These are phyloP conservation scores for Drosophila kambysellisi DNA, from an alignment of 2,888 invertebrate genomes.

Conservation along the genomic window DNA sequence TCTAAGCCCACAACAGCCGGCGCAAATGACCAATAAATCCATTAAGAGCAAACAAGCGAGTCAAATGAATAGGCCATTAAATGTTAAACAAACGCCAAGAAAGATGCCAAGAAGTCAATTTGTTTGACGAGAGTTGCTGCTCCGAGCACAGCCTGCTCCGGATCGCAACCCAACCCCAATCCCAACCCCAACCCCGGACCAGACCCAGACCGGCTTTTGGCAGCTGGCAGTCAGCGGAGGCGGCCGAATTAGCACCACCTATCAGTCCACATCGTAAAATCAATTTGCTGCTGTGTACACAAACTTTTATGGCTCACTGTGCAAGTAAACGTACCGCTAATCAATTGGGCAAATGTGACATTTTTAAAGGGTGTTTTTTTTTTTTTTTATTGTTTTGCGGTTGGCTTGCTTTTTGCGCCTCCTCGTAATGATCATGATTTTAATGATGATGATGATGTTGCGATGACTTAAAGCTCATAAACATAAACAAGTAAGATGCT, in stretches of 20 bases:
- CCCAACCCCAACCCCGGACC: slow-evolving; percentile 14
- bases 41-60: slow-evolving; percentile 37
- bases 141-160: slow-evolving; percentile 13
- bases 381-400: slow-evolving; percentile 19
- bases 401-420: slow-evolving; percentile 51
- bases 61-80: slow-evolving; percentile 45
- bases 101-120: slow-evolving; percentile 38
- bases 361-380: slow-evolving; percentile 50
- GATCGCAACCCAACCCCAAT: slow-evolving; percentile 1
- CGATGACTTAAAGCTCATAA: background rate
- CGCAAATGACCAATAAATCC: slow-evolving; percentile 41
- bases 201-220: slow-evolving; percentile 37
- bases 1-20: slow-evolving; percentile 5
- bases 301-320: slow-evolving; percentile 66
- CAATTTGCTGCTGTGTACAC: slow-evolving; percentile 65
- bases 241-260: slow-evolving; percentile 39
- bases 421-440: slow-evolving; percentile 5
- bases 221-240: background rate
- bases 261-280: slow-evolving; percentile 60
- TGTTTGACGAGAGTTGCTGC: slow-evolving; percentile 7
- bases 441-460: slow-evolving; percentile 13
- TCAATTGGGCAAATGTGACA: slow-evolving; percentile 68
- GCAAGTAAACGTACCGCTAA: slow-evolving; percentile 59
- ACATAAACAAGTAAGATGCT: background rate
- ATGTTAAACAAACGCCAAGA: slow-evolving; percentile 40